Evolutionary conservation across 2,113 vertebrate species (phyloP).

Genomic region (Toxotes jaculatrix): DNA sequence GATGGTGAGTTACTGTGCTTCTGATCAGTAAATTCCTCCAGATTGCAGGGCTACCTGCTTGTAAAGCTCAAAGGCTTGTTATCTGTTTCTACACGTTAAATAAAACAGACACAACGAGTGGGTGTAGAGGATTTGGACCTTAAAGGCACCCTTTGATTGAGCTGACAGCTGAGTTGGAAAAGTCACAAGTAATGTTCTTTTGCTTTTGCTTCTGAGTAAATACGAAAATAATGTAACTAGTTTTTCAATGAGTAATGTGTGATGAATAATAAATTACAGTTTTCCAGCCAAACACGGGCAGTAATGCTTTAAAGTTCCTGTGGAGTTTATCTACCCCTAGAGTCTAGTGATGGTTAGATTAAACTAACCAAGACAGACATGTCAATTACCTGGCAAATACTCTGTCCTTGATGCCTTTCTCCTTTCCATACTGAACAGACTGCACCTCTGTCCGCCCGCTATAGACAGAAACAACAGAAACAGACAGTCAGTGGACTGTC

Average conservation of each 20-base stretch:
- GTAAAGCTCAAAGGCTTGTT: no score
- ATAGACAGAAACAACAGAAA: constrained; percentile 66
- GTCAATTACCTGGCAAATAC: constrained; percentile 95
- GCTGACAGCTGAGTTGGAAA: no score
- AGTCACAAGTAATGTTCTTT: background rate
- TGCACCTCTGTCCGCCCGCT: constrained; percentile 98
- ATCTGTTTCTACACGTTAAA: no score
- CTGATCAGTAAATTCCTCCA: background rate
- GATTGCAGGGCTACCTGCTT: no score
- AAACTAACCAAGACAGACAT: background rate
- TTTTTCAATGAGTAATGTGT: background rate
- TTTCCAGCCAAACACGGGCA: background rate
- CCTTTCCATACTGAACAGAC: constrained; percentile 99
- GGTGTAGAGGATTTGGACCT: no score
- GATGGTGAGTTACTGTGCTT: background rate
- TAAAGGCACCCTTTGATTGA: no score
- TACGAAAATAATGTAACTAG: no score
- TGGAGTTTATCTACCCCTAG: background rate
- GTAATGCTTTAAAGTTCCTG: background rate
- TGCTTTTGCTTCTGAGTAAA: background rate
- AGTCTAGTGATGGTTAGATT: background rate
- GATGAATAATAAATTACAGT: background rate
- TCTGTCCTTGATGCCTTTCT: constrained; percentile 96
- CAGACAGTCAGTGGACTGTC: background rate
- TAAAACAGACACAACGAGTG: no score